phyloP scores from a whole-genome alignment of 2,888 invertebrate species.

The Erebia palarica region DNA sequence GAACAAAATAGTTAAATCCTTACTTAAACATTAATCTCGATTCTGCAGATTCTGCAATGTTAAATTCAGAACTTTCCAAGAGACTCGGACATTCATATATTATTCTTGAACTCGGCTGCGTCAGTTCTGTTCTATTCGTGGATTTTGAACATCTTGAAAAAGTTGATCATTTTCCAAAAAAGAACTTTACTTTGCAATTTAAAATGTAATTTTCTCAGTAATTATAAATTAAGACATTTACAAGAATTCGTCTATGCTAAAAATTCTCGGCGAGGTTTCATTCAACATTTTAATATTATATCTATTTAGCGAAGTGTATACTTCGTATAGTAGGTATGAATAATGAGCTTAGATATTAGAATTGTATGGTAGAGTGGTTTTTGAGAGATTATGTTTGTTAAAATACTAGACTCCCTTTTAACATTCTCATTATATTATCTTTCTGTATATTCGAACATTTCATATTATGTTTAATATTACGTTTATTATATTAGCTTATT shows the following conservation, averaged over 20 bases:
- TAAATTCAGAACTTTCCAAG: neutral
- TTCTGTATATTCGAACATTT: no score
- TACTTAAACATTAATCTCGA: neutral
- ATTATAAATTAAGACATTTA: neutral
- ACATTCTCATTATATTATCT: no score
- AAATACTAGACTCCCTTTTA: no score
- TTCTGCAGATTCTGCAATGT: neutral
- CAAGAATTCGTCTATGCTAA: neutral
- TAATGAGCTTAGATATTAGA: no score
- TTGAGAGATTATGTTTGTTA: no score
- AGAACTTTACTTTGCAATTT: neutral
- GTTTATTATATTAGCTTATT: no score
- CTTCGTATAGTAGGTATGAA: no score
- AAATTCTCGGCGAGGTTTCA: conserved; percentile 11
- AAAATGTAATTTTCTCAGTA: neutral
- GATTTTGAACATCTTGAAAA: neutral
- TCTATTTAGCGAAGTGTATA: neutral
- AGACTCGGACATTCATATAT: neutral
- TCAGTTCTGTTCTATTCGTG: neutral
- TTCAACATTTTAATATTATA: conserved; percentile 13
- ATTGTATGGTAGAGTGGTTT: no score
- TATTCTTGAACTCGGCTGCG: neutral
- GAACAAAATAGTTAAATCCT: neutral
- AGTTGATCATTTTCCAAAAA: neutral
- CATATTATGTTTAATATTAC: no score